These are phyloP conservation scores for Quadriops clusia DNA, from an alignment of 2,888 invertebrate species.

Conservation along the genomic window DNA sequence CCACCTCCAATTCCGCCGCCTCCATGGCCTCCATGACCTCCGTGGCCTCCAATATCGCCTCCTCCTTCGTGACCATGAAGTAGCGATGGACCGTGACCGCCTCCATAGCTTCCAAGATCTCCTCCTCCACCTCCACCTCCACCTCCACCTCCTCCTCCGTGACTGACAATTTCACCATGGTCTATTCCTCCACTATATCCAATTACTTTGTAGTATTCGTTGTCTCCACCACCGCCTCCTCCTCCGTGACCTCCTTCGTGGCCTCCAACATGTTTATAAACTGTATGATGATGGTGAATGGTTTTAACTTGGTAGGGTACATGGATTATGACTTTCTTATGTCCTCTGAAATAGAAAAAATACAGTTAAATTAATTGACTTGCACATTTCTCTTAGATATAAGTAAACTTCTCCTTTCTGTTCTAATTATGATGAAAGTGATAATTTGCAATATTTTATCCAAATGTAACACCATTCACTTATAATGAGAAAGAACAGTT, in stretches of 20 bases:
- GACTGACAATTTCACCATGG: slow-evolving; percentile 36
- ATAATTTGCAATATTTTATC: too few species aligned
- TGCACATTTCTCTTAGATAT: too few species aligned
- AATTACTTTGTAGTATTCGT: slow-evolving; percentile 55
- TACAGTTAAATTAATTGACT: too few species aligned
- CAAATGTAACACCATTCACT: too few species aligned
- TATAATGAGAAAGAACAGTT: too few species aligned
- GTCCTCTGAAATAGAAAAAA: slow-evolving; percentile 26
- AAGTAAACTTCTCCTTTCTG: too few species aligned
- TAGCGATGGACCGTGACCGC: slow-evolving; percentile 14
- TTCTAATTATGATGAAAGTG: too few species aligned
- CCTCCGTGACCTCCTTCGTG: slow-evolving; percentile 23
- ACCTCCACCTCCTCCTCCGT: slow-evolving; percentile 28
- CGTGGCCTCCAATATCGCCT: slow-evolving; percentile 16
- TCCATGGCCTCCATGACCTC: slow-evolving; percentile 18
- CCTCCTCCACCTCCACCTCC: slow-evolving; percentile 23
- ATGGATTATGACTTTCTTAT: slow-evolving; percentile 66
- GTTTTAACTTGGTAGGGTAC: slow-evolving; percentile 67
- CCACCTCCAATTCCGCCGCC: slow-evolving; percentile 10
- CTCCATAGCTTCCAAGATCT: slow-evolving; percentile 21
- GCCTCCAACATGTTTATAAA: slow-evolving; percentile 56
- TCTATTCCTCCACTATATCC: slow-evolving; percentile 58
- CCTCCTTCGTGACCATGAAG: slow-evolving; percentile 12
- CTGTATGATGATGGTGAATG: slow-evolving; percentile 66
- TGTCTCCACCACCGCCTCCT: slow-evolving; percentile 40